phyloP scores from a whole-genome alignment of 2,888 invertebrate species.

The Rotaria sp. region DNA sequence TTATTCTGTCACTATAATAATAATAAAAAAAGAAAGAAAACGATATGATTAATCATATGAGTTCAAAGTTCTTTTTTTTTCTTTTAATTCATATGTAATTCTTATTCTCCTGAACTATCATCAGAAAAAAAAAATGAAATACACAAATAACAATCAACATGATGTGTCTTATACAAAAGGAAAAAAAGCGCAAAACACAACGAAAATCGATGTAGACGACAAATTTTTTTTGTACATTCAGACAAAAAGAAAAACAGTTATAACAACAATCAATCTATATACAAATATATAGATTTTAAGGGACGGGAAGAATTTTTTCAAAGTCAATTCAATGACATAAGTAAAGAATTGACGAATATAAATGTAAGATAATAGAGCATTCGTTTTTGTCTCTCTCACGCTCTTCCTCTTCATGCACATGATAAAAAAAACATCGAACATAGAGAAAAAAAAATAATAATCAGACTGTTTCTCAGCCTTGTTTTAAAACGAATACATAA shows the following conservation, averaged over 20 bases:
- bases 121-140: not conserved
- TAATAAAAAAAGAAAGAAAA: not conserved
- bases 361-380: no score
- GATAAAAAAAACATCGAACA: not conserved
- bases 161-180: not conserved
- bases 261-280: not conserved
- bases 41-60: constrained; percentile 8
- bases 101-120: not conserved
- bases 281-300: not conserved
- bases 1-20: not conserved
- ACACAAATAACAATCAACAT: constrained; percentile 23
- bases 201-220: not conserved
- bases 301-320: not conserved
- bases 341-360: not conserved
- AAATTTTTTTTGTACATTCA: not conserved
- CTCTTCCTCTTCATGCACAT: not conserved
- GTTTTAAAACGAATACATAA: not conserved
- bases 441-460: not conserved
- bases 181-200: not conserved
- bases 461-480: constrained; percentile 11
- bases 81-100: not conserved
- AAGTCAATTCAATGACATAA: not conserved
- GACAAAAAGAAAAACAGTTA: not conserved
- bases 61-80: not conserved
- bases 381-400: not conserved